Evolutionary conservation across 2,113 vertebrate species (phyloP).

Genomic region (Tor tambroides): DNA sequence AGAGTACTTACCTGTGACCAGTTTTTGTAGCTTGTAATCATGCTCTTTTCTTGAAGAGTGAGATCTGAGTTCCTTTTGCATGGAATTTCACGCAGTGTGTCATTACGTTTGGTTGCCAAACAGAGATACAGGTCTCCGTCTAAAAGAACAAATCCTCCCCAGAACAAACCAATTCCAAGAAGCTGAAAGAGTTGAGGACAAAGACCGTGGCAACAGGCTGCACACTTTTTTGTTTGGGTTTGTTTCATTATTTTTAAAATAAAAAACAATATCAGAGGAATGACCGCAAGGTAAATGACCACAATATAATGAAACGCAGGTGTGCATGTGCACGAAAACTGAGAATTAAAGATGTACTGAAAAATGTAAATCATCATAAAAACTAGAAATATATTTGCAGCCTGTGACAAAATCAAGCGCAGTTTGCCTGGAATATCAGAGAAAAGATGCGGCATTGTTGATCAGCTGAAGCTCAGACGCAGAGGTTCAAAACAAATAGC

Average conservation of each 20-base stretch:
- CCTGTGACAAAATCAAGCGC: background rate
- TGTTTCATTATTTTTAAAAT: background rate
- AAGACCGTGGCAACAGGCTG: background rate
- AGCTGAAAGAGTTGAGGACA: background rate
- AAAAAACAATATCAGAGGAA: slow-evolving; percentile 4
- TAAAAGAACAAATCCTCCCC: slow-evolving; percentile 29
- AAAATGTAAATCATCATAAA: background rate
- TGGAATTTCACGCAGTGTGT: background rate
- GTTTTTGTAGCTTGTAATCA: background rate
- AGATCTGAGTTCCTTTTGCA: background rate
- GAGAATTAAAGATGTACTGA: slow-evolving; percentile 15
- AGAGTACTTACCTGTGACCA: background rate
- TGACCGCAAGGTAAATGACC: background rate
- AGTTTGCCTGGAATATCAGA: slow-evolving; percentile 3
- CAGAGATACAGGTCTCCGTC: slow-evolving; percentile 54
- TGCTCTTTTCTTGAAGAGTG: background rate
- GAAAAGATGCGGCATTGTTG: background rate
- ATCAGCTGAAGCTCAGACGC: background rate
- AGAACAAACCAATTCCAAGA: background rate
- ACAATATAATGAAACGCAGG: rapidly evolving
- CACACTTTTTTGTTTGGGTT: background rate
- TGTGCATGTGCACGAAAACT: slow-evolving; percentile 15
- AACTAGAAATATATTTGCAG: background rate
- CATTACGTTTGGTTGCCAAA: background rate
- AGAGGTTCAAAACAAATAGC: background rate